phyloP scores from a whole-genome alignment of 2,888 invertebrate species.

The Apamea sordens region DNA sequence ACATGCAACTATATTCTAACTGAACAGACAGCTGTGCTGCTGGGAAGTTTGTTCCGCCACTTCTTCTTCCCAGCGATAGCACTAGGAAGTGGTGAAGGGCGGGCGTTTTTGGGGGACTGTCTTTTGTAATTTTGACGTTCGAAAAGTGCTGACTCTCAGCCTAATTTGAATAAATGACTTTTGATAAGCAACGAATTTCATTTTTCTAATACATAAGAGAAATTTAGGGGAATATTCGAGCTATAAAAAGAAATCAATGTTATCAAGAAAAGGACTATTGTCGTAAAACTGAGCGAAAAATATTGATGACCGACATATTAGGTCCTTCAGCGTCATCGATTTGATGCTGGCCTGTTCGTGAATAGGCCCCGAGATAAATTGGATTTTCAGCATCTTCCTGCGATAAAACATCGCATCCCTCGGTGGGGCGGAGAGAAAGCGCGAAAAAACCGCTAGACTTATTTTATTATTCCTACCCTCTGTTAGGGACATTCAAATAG shows the following conservation, averaged over 20 bases:
- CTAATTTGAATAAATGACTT: no score
- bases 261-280: conserved; percentile 59
- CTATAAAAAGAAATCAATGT: conserved; percentile 69
- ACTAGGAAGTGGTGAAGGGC: no score
- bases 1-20: no score
- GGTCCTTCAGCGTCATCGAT: conserved; percentile 63
- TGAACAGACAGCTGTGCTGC: no score
- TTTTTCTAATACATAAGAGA: conserved; percentile 41
- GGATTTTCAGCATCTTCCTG: conserved; percentile 67
- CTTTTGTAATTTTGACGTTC: no score
- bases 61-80: no score
- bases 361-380: conserved; percentile 75
- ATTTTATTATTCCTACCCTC: conserved; percentile 66
- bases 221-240: conserved; percentile 32
- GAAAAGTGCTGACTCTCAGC: no score
- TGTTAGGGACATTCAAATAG: conserved; percentile 65
- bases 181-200: conserved; percentile 29
- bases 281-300: conserved; percentile 69
- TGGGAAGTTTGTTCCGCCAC: no score
- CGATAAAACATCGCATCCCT: conserved; percentile 58
- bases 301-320: conserved; percentile 69
- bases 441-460: conserved; percentile 62
- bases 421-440: conserved; percentile 31
- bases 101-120: no score
- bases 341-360: conserved; percentile 64